Percentiles rank a stretch among this genome's conserved stretches.
phyloP scores from a whole-genome alignment of 1,140 invertebrate genomes.

The Littorina saxatilis region DNA sequence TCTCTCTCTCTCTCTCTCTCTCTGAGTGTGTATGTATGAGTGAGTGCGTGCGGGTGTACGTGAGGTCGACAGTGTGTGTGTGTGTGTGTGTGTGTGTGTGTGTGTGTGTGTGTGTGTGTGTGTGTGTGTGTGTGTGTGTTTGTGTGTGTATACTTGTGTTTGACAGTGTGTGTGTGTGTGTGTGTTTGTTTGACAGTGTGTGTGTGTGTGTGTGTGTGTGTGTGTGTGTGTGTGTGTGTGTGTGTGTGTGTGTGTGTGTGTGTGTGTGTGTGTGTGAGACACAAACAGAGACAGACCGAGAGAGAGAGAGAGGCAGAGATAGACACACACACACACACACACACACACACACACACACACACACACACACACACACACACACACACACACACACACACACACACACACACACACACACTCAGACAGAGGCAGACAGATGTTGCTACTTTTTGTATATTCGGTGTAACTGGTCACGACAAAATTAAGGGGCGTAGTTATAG shows the following conservation, averaged over 20 bases:
- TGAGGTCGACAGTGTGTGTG: neutral
- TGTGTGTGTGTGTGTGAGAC: neutral
- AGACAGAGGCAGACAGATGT: neutral
- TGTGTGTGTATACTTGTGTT: neutral
- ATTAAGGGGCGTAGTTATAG: too few relatives aligned
- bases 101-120: constrained; percentile 8
- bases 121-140: constrained; percentile 11
- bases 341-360: too few relatives aligned
- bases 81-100: neutral
- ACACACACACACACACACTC: too few relatives aligned
- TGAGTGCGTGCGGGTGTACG: too few relatives aligned
- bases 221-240: neutral
- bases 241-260: neutral
- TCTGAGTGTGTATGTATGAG: too few relatives aligned
- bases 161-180: neutral
- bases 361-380: too few relatives aligned
- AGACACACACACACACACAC: too few relatives aligned
- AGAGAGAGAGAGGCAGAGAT: neutral
- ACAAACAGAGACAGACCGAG: neutral
- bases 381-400: too few relatives aligned
- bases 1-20: neutral
- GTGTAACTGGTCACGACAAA: too few relatives aligned
- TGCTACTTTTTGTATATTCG: too few relatives aligned
- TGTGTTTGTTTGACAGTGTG: neutral
- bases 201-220: constrained; percentile 2